These are phyloP conservation scores for Toxotes lorentzi DNA, from an alignment of 2,797 vertebrate genomes.

Conservation along the genomic window DNA sequence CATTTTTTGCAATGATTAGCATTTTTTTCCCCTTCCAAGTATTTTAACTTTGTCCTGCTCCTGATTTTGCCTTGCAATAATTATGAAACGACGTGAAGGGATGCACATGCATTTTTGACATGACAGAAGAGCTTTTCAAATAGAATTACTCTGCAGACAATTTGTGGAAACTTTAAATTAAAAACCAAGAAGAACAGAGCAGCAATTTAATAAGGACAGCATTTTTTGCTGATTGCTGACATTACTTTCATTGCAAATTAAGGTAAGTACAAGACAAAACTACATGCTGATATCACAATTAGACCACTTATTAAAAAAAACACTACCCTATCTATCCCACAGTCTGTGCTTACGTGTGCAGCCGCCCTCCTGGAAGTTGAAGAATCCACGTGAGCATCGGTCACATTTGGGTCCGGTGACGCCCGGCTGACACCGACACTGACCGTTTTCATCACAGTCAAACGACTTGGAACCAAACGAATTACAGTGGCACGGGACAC, in stretches of 20 bases:
- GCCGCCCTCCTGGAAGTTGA: constrained; percentile 96
- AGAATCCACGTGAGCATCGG: constrained; percentile 91
- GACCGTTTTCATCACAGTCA: constrained; percentile 92
- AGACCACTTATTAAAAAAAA: not conserved
- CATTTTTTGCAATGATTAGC: not conserved
- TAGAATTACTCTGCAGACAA: constrained; percentile 7
- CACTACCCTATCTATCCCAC: not conserved
- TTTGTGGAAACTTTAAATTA: constrained; percentile 35
- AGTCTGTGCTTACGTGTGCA: constrained; percentile 89
- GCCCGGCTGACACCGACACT: constrained; percentile 96
- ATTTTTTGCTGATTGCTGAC: constrained; percentile 1
- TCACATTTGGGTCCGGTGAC: constrained; percentile 94
- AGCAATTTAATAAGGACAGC: constrained; percentile 21
- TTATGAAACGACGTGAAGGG: constrained; percentile 15
- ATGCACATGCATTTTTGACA: constrained; percentile 20
- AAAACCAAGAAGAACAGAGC: constrained; percentile 19
- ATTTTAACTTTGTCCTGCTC: constrained; percentile 7
- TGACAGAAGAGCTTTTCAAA: constrained; percentile 6
- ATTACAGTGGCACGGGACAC: constrained; percentile 95
- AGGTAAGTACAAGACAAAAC: not conserved
- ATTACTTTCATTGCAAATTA: constrained; percentile 2
- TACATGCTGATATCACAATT: not conserved
- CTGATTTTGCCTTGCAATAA: constrained; percentile 16
- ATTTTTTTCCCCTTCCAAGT: not conserved
- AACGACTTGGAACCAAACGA: constrained; percentile 99